Evolutionary conservation across 2,797 vertebrate species (phyloP).

Genomic region (Taenioides sp.): DNA sequence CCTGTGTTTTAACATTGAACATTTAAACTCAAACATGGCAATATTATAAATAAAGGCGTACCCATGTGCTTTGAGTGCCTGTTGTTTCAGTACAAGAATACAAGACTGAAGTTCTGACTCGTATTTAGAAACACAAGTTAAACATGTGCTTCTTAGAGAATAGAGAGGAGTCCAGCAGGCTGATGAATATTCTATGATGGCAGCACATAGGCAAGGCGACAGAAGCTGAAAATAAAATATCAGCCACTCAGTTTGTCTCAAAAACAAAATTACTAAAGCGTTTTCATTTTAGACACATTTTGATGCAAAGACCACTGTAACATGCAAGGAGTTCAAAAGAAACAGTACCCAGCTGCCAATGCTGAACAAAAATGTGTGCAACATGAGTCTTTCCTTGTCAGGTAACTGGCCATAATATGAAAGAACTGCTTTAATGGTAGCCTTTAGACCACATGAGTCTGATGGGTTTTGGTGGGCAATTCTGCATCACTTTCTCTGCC

Average conservation of each 20-base stretch:
- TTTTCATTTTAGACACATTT: not conserved
- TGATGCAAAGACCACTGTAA: not conserved
- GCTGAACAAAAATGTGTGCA: constrained; percentile 66
- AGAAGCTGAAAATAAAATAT: not conserved
- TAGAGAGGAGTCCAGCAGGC: not conserved
- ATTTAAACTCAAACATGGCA: constrained; percentile 50
- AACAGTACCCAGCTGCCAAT: constrained; percentile 51
- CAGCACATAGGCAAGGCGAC: too few relatives aligned
- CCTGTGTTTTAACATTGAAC: constrained; percentile 55
- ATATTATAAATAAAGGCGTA: constrained; percentile 36
- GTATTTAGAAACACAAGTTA: not conserved
- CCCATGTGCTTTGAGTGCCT: constrained; percentile 61
- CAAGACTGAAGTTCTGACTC: not conserved
- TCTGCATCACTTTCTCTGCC: constrained; percentile 88
- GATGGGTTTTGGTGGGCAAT: constrained; percentile 79
- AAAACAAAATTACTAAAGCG: too few relatives aligned
- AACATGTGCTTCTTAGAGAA: not conserved
- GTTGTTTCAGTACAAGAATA: constrained; percentile 36
- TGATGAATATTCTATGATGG: not conserved
- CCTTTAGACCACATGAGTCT: constrained; percentile 78
- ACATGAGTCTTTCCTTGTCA: constrained; percentile 52
- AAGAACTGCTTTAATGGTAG: constrained; percentile 6
- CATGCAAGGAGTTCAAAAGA: not conserved
- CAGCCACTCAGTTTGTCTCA: not conserved
- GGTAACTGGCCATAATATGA: constrained; percentile 67